Percentiles rank a stretch among this genome's conserved stretches.
phyloP scores from a whole-genome alignment of 2,888 invertebrate genomes.

The Neoascia interrupta region DNA sequence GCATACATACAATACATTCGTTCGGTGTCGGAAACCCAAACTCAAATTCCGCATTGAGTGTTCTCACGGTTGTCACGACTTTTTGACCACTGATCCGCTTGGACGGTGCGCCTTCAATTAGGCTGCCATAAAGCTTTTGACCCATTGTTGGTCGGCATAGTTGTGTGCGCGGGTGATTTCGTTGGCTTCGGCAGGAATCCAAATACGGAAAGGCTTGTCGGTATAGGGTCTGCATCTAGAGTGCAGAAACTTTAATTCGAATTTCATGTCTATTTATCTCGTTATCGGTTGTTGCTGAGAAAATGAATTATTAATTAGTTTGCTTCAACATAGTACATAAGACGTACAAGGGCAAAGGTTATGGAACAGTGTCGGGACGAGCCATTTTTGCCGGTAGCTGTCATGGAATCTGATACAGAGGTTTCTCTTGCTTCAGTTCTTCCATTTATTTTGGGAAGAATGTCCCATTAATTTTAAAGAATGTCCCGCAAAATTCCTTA shows the following conservation, averaged over 20 bases:
- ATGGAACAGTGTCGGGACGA: no score
- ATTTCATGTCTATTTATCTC: constrained; percentile 65
- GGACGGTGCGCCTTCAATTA: constrained; percentile 54
- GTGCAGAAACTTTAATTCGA: constrained; percentile 65
- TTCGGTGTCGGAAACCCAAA: neutral
- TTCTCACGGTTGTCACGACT: constrained; percentile 66
- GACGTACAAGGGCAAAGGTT: no score
- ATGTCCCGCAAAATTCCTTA: no score
- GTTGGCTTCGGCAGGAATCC: constrained; percentile 29
- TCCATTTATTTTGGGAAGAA: no score
- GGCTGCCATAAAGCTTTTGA: constrained; percentile 46
- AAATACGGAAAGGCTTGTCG: constrained; percentile 49
- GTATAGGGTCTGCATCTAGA: neutral
- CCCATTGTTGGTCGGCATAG: constrained; percentile 35
- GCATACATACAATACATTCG: neutral
- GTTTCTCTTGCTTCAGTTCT: no score
- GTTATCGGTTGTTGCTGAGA: constrained; percentile 61
- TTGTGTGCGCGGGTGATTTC: neutral
- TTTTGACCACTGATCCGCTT: constrained; percentile 36
- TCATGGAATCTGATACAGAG: no score
- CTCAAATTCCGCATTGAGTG: constrained; percentile 18
- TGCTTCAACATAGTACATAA: no score
- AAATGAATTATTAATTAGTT: constrained; percentile 65
- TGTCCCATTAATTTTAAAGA: no score
- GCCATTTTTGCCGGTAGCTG: no score